phyloP scores from a whole-genome alignment of 2,113 vertebrate species.

The Sceloporus undulatus region DNA sequence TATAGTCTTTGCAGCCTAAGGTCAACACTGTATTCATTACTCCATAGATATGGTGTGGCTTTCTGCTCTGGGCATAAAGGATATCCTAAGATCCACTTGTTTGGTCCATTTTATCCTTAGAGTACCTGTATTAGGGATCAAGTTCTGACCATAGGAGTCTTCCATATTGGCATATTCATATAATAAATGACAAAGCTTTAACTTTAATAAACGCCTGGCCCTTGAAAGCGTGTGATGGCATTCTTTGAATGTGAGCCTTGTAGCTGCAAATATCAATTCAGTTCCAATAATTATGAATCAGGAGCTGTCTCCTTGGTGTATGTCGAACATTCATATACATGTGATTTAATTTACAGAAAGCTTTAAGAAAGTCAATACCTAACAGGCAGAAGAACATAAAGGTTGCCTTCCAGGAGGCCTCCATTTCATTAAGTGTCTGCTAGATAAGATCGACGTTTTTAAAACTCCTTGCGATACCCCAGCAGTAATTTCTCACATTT shows the following conservation, averaged over 20 bases:
- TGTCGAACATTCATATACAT: conserved; percentile 18
- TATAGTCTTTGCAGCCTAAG: not conserved
- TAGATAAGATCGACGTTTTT: conserved; percentile 44
- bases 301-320: conserved; percentile 31
- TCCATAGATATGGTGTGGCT: too few relatives aligned
- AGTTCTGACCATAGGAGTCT: not conserved
- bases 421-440: conserved; percentile 47
- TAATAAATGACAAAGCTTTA: not conserved
- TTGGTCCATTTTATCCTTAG: not conserved
- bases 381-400: conserved; percentile 36
- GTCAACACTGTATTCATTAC: not conserved
- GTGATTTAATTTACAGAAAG: not conserved
- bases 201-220: not conserved
- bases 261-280: conserved; percentile 26
- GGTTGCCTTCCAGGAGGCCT: conserved; percentile 22
- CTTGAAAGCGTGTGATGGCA: not conserved
- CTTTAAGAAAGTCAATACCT: conserved; percentile 15
- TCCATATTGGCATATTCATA: not conserved
- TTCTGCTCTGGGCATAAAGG: not conserved
- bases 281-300: conserved; percentile 36
- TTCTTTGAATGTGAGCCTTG: conserved; percentile 2
- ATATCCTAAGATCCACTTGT: not conserved
- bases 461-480: conserved; percentile 36
- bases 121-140: not conserved
- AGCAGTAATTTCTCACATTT: conserved; percentile 60